Percentiles rank a stretch among this genome's conserved stretches.
Evolutionary conservation across 2,888 invertebrate genomes (phyloP).

Genomic region (Nymphalis c-album): DNA sequence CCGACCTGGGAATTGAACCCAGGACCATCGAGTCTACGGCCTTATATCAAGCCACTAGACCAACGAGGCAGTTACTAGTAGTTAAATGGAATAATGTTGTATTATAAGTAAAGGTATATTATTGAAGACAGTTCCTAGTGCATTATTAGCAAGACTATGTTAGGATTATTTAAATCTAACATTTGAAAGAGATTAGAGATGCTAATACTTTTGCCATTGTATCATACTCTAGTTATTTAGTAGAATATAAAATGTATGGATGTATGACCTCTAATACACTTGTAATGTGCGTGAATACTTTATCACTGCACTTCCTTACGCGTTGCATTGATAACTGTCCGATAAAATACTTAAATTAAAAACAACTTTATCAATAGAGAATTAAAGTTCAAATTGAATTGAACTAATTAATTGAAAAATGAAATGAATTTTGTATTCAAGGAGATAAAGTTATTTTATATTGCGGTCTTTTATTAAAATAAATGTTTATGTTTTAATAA

Average conservation of each 20-base stretch:
- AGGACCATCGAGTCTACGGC: too few relatives aligned
- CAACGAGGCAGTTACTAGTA: too few relatives aligned
- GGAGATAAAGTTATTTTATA: neutral
- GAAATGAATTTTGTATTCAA: neutral
- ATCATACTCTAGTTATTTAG: too few relatives aligned
- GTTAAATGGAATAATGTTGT: too few relatives aligned
- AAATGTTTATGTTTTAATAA: neutral
- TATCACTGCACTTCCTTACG: conserved; percentile 30
- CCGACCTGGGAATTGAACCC: too few relatives aligned
- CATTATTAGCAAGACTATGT: too few relatives aligned
- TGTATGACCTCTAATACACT: conserved; percentile 8
- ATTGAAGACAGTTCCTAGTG: too few relatives aligned
- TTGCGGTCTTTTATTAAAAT: neutral
- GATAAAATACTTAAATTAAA: neutral
- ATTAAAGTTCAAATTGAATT: neutral
- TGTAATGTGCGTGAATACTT: conserved; percentile 14
- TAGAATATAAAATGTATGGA: neutral
- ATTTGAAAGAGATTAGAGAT: too few relatives aligned
- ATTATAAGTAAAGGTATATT: too few relatives aligned
- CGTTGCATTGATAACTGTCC: conserved; percentile 15
- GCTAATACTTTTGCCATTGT: too few relatives aligned
- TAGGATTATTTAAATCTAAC: too few relatives aligned
- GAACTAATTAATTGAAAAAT: neutral
- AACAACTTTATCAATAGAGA: neutral
- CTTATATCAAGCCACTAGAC: too few relatives aligned